Evolutionary conservation across 2,888 invertebrate species (phyloP), one percentile per base, ranked within the genome.

Genomic region (Corythucha ciliata): DNA sequence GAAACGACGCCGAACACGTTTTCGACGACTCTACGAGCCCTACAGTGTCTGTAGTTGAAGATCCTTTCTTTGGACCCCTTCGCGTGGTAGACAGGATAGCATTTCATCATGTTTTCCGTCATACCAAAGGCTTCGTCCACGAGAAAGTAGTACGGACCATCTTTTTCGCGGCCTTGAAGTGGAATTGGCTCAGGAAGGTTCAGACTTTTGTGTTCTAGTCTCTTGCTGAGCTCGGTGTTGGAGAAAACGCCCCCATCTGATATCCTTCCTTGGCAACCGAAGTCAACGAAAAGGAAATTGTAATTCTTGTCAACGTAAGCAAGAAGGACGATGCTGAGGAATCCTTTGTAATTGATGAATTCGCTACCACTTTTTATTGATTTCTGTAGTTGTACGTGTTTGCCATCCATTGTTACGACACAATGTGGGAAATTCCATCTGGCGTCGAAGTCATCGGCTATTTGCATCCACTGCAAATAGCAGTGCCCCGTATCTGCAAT

Each of bases 211-310:
- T 53, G 24, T 37, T 55, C 39, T 10, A 55, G 14, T 47, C 27
- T 40, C 40, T 52, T 44, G 16, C 48, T 42, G 36, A 57, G 48
- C 10, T 18, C 21, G 22, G 48, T 48, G 40, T 44, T 47, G 36
- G 42, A 49, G 41, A 55, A 58, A 29, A 62, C 54, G 20, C 58
- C 59, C 21, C 61, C 61, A 54, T 63, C 61, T 24, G 56, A 56
- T 50, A 62, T 60, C 44, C 62, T 57, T 27, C 61, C 62, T 51
- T 62, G 59, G 55, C 59, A 60, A 5, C 63, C 64, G 56, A 64
- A 54, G 45, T 64, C 59, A 32, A 57, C 60, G 56, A 58, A 62
- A 39, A 60, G 56, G 55, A 65, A 64, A 53, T 55, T 57, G 49
- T 62, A 63, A 45, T 61, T 58, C 48, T 61, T 57, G 58, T 63